A percentile compares a stretch with the other conserved stretches of the same genome.
phyloP scores from a whole-genome alignment of 2,888 invertebrate genomes.

The Dryobota labecula region DNA sequence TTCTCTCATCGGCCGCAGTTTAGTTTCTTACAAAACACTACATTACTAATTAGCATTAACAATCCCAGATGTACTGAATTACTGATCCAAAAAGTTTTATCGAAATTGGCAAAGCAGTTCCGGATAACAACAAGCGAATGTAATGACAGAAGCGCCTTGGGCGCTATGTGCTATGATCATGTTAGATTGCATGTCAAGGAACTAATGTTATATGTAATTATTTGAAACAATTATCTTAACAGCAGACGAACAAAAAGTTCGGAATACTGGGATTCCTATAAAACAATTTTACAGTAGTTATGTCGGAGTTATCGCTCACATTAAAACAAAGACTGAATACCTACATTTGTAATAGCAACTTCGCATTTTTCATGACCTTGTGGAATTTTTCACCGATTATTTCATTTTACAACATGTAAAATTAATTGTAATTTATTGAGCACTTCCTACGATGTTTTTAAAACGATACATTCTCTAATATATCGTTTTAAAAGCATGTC shows the following conservation, averaged over 20 bases:
- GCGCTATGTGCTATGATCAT: conserved; percentile 15
- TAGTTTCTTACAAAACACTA: background rate
- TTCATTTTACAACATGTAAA: background rate
- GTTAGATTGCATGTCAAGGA: conserved; percentile 32
- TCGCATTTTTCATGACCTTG: conserved; percentile 10
- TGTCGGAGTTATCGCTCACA: background rate
- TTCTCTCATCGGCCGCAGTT: too few species aligned
- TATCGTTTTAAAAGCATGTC: background rate
- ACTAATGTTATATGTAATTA: conserved; percentile 26
- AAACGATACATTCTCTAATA: background rate
- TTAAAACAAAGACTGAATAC: conserved; percentile 12
- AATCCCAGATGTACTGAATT: conserved; percentile 1
- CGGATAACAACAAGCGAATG: conserved; percentile 16
- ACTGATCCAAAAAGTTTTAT: conserved; percentile 19
- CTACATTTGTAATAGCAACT: background rate
- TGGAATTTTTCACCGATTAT: conserved; percentile 23
- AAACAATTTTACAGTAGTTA: conserved; percentile 6
- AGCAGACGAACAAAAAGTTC: conserved; percentile 38
- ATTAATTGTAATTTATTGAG: background rate
- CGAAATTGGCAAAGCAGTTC: conserved; percentile 23
- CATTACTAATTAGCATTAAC: background rate
- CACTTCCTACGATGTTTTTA: background rate
- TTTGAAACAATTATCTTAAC: conserved; percentile 30
- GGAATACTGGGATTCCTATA: background rate
- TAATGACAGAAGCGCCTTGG: conserved; percentile 24